A percentile compares a stretch with the other conserved stretches of the same genome.
phyloP scores from a whole-genome alignment of 2,888 invertebrate species.

The Macroteleia sp. region DNA sequence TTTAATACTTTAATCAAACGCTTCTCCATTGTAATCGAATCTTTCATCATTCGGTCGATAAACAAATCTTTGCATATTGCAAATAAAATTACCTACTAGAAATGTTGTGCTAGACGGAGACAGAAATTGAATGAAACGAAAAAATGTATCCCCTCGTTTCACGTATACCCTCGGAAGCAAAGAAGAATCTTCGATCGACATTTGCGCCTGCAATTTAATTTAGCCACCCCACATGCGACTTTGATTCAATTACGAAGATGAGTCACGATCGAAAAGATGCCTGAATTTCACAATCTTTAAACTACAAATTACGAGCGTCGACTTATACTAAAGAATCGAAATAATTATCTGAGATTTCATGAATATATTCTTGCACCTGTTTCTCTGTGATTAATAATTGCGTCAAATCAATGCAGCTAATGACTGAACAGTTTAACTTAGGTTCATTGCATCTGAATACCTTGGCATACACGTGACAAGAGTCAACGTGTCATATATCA shows the following conservation, averaged over 20 bases:
- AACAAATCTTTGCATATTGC: constrained; percentile 35
- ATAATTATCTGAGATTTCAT: too few species aligned
- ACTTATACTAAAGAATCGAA: too few species aligned
- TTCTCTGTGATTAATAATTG: too few species aligned
- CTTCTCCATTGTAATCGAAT: not conserved
- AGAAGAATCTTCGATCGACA: too few species aligned
- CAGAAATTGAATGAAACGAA: constrained; percentile 34
- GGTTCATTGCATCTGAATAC: constrained; percentile 9
- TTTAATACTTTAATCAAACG: constrained; percentile 11
- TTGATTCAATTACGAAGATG: too few species aligned
- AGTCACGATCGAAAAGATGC: too few species aligned
- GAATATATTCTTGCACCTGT: too few species aligned
- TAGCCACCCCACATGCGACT: too few species aligned
- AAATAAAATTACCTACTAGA: constrained; percentile 36
- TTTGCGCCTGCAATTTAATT: too few species aligned
- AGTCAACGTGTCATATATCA: constrained; percentile 54
- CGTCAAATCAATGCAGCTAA: too few species aligned
- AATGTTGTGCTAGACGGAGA: constrained; percentile 28
- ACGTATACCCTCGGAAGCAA: not conserved
- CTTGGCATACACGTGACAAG: constrained; percentile 25
- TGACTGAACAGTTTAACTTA: constrained; percentile 16
- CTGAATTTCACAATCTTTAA: too few species aligned
- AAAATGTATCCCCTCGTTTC: not conserved
- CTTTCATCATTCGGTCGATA: constrained; percentile 5
- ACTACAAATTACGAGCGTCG: too few species aligned